These are phyloP conservation scores for Drosophila nikananu DNA, from an alignment of 1,140 invertebrate species.

Conservation along the genomic window DNA sequence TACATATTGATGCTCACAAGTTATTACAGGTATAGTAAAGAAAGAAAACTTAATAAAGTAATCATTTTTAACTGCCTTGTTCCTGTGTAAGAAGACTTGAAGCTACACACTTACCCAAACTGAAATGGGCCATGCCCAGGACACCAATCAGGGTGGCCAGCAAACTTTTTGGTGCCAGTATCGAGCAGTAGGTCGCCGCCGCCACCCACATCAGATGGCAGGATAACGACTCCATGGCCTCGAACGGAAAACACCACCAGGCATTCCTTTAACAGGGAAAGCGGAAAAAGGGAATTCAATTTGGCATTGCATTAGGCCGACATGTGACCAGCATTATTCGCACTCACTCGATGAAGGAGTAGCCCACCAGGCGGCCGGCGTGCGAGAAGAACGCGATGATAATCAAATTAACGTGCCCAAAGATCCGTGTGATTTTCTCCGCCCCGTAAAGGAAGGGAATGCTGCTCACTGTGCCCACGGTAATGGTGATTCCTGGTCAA, in stretches of 20 bases:
- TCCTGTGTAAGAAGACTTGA: background rate
- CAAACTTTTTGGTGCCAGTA: conserved; percentile 92
- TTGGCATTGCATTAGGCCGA: conserved; percentile 61
- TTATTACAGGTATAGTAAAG: no score
- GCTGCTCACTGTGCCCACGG: conserved; percentile 91
- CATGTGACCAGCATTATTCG: conserved; percentile 32
- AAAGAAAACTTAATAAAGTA: background rate
- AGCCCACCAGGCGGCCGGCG: conserved; percentile 91
- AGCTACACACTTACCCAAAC: conserved; percentile 88
- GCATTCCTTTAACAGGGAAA: conserved; percentile 88
- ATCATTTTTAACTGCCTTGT: background rate
- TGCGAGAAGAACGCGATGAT: conserved; percentile 93
- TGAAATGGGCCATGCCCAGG: conserved; percentile 93
- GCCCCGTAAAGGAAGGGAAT: conserved; percentile 93
- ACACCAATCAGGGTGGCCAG: conserved; percentile 93
- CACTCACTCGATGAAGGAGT: conserved; percentile 93
- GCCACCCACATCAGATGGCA: conserved; percentile 95
- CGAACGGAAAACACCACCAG: conserved; percentile 94
- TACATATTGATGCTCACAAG: no score
- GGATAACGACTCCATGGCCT: conserved; percentile 93
- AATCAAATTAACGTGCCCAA: conserved; percentile 93
- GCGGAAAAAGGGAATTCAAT: conserved; percentile 21
- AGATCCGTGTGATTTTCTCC: conserved; percentile 91
- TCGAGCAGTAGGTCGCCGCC: conserved; percentile 93
- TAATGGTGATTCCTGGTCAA: conserved; percentile 90